Evolutionary conservation across 2,888 invertebrate species (phyloP).

Genomic region (Synergus laeviventris): DNA sequence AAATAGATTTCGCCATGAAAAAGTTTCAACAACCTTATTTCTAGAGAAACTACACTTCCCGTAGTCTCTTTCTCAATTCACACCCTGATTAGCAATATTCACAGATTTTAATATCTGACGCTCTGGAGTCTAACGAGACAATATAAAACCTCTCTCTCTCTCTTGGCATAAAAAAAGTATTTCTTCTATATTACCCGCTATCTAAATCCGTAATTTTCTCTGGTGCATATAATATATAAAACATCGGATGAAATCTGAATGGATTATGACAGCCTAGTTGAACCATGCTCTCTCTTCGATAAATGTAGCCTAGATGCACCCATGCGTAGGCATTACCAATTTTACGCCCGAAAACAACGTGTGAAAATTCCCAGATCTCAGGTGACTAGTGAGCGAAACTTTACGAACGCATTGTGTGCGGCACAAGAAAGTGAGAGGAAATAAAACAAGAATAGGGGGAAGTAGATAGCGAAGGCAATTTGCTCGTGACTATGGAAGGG

Average conservation of each 20-base stretch:
- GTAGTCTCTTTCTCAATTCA: not conserved
- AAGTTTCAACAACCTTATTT: not conserved
- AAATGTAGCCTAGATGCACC: not conserved
- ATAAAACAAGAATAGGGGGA: conserved; percentile 46
- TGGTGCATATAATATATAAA: not conserved
- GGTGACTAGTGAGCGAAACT: conserved; percentile 44
- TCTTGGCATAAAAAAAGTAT: not conserved
- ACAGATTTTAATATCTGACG: not conserved
- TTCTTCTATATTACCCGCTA: not conserved
- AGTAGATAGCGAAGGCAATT: conserved; percentile 25
- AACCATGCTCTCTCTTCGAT: conserved; percentile 19
- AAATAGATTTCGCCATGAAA: not conserved
- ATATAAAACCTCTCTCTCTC: not conserved
- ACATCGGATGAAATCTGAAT: conserved; percentile 17
- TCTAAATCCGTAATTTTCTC: not conserved
- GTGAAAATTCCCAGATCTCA: conserved; percentile 57
- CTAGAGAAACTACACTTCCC: not conserved
- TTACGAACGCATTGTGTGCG: conserved; percentile 55
- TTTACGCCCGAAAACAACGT: conserved; percentile 55
- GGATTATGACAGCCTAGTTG: not conserved
- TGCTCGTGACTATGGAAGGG: conserved; percentile 16
- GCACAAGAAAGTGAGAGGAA: conserved; percentile 42
- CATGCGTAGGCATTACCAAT: conserved; percentile 40
- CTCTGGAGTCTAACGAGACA: not conserved
- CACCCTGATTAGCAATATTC: not conserved